A percentile compares a stretch with the other conserved stretches of the same genome.
Conservation (phyloP, 2,888 invertebrate species). For the Seira sanloemensis region DNA sequence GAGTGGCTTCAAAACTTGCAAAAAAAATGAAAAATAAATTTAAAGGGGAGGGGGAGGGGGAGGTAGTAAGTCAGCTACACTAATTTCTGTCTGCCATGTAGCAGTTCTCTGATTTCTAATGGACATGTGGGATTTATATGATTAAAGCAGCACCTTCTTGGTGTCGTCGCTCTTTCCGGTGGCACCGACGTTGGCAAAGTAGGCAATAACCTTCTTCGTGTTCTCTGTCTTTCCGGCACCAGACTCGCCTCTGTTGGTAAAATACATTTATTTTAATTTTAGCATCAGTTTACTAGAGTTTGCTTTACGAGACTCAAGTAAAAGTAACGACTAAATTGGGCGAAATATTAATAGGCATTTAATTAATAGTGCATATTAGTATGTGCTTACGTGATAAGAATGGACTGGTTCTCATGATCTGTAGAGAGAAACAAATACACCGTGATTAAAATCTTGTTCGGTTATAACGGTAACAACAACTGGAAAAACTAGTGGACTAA, state of each 20-base stretch:
- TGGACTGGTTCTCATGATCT: constrained; percentile 90
- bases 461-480: no score
- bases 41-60: no score
- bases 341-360: background rate
- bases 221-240: constrained; percentile 99
- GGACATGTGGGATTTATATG: no score
- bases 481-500: no score
- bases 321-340: constrained; percentile 8
- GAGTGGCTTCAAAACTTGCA: no score
- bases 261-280: background rate
- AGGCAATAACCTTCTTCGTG: constrained; percentile 99
- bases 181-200: constrained; percentile 98
- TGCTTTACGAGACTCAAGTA: background rate
- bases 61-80: no score
- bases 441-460: no score
- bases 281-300: background rate
- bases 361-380: no score
- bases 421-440: no score
- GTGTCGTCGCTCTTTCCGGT: constrained; percentile 80
- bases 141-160: constrained; percentile 76
- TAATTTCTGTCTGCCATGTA: no score
- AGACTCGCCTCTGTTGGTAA: constrained; percentile 88
- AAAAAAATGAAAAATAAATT: no score
- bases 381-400: constrained; percentile 96
- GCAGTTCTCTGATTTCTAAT: no score